A percentile compares a stretch with the other conserved stretches of the same genome.
These are phyloP conservation scores for Clanis bilineata DNA, from an alignment of 2,888 invertebrate species.

Conservation along the genomic window DNA sequence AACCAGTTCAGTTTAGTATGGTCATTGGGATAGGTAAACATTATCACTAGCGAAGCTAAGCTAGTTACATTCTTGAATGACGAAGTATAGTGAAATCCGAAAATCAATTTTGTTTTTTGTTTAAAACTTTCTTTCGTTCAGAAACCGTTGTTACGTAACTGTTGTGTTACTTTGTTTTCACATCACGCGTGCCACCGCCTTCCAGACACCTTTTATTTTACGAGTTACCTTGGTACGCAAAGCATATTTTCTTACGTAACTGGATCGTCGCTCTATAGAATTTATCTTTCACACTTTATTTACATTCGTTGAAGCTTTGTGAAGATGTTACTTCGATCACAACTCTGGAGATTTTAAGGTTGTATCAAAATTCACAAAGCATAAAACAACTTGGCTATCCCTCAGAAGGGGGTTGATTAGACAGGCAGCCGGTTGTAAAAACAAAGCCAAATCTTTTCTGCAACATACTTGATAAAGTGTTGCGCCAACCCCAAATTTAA, in stretches of 20 bases:
- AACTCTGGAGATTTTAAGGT: no score
- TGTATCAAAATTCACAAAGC: no score
- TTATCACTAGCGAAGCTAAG: no score
- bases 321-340: no score
- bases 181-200: constrained; percentile 3
- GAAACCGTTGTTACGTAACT: neutral
- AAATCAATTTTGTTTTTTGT: neutral
- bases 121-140: neutral
- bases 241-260: constrained; percentile 1
- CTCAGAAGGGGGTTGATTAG: no score
- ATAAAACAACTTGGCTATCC: no score
- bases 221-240: constrained; percentile 8
- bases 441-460: no score
- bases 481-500: no score
- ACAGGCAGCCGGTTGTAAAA: no score
- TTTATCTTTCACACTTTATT: neutral
- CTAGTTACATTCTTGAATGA: neutral
- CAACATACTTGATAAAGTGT: no score
- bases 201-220: constrained; percentile 6
- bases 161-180: neutral
- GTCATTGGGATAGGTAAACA: no score
- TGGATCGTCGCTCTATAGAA: neutral
- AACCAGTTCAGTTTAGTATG: no score
- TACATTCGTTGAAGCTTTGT: neutral
- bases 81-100: neutral